A percentile compares a stretch with the other conserved stretches of the same genome.
Evolutionary conservation across 2,797 vertebrate species (phyloP).

Genomic region (Phyllotis vaccarum): DNA sequence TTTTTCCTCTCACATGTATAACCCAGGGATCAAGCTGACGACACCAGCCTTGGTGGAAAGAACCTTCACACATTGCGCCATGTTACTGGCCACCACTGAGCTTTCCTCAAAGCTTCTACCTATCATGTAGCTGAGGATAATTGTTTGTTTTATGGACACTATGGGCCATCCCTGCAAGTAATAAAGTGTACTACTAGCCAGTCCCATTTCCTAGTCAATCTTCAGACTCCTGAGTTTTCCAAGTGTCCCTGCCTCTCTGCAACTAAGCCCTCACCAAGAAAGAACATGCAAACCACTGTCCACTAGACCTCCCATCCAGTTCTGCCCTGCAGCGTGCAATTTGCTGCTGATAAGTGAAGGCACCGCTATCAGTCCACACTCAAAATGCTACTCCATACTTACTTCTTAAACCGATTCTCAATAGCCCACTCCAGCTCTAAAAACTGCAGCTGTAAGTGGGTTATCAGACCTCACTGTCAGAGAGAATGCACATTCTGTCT

Average conservation of each 20-base stretch:
- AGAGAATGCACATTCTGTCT: constrained; percentile 30
- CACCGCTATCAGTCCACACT: constrained; percentile 69
- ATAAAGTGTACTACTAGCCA: background rate
- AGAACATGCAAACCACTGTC: constrained; percentile 36
- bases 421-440: constrained; percentile 70
- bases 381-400: constrained; percentile 68
- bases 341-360: constrained; percentile 66
- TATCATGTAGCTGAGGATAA: background rate
- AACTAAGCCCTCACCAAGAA: constrained; percentile 19
- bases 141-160: background rate
- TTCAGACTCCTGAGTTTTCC: background rate
- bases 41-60: background rate
- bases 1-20: background rate
- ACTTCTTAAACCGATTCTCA: constrained; percentile 68
- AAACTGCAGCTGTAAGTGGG: constrained; percentile 48
- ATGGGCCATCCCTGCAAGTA: background rate
- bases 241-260: background rate
- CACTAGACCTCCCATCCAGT: constrained; percentile 68
- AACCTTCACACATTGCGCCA: background rate
- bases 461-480: constrained; percentile 17
- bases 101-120: background rate
- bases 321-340: constrained; percentile 50
- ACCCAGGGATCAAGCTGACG: background rate
- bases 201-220: background rate
- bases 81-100: background rate